Percentiles rank a stretch among this genome's conserved stretches.
phyloP scores from a whole-genome alignment of 1,140 invertebrate genomes.

The Drosophila chauvacae region DNA sequence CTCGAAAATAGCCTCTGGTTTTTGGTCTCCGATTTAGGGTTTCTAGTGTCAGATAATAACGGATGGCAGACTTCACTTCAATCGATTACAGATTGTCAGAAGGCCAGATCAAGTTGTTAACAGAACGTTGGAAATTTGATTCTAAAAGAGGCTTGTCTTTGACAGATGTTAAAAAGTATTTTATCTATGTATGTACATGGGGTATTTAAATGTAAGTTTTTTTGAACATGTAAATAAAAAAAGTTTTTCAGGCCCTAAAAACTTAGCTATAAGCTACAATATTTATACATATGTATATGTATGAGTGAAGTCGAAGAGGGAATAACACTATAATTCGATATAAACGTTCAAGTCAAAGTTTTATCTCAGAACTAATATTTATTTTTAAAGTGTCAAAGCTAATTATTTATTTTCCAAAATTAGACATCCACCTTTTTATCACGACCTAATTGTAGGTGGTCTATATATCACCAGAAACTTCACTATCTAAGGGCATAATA shows the following conservation, averaged over 20 bases:
- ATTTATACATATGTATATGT: too few species aligned
- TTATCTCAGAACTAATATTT: neutral
- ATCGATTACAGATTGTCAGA: constrained; percentile 20
- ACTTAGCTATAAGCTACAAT: neutral
- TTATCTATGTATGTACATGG: neutral
- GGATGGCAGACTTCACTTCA: constrained; percentile 10
- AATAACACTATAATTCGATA: neutral
- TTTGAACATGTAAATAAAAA: too few species aligned
- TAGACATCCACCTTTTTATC: neutral
- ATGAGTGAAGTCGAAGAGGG: too few species aligned
- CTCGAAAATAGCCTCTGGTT: constrained; percentile 18
- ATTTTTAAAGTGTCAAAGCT: neutral
- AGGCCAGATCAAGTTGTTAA: neutral
- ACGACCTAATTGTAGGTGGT: constrained; percentile 21
- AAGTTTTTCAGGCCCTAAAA: too few species aligned
- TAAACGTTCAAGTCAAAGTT: too few species aligned
- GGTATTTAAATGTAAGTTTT: neutral
- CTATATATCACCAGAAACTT: constrained; percentile 21
- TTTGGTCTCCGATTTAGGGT: constrained; percentile 26
- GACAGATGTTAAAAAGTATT: neutral
- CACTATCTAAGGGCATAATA: constrained; percentile 4
- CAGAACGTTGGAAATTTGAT: neutral
- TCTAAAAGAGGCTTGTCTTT: neutral
- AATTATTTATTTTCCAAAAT: neutral
- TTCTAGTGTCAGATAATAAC: constrained; percentile 28